phyloP scores from a whole-genome alignment of 92 coral and sea anemone species.

The Epizoanthus illoricatus region DNA sequence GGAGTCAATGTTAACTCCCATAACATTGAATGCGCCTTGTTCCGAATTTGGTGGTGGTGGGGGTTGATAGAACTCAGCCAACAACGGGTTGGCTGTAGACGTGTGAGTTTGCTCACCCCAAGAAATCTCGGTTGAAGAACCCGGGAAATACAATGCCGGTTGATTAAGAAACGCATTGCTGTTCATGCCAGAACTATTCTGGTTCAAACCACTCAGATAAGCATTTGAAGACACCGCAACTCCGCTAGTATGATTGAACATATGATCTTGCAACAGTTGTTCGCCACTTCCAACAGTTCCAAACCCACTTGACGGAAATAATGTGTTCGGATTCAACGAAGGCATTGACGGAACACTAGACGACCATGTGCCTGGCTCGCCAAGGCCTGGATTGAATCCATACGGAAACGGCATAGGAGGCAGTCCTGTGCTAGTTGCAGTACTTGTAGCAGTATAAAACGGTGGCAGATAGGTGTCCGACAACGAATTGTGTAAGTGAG shows the following conservation, averaged over 20 bases:
- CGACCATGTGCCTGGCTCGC: slow-evolving; percentile 96
- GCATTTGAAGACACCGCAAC: slow-evolving; percentile 91
- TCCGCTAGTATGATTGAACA: slow-evolving; percentile 88
- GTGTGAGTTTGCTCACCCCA: slow-evolving; percentile 97
- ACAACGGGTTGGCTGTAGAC: slow-evolving; percentile 63
- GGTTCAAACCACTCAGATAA: slow-evolving; percentile 85
- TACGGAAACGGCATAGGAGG: slow-evolving; percentile 99
- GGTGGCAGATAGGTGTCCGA: slow-evolving; percentile 93
- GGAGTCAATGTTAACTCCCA: slow-evolving; percentile 76
- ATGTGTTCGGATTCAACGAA: slow-evolving; percentile 77
- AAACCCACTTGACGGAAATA: slow-evolving; percentile 92
- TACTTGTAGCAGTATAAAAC: slow-evolving; percentile 80
- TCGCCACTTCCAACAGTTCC: slow-evolving; percentile 83
- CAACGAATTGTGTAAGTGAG: slow-evolving; percentile 71
- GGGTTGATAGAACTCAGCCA: slow-evolving; percentile 96
- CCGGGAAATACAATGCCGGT: slow-evolving; percentile 97
- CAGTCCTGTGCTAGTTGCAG: slow-evolving; percentile 83
- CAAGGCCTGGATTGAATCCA: slow-evolving; percentile 83
- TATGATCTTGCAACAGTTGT: slow-evolving; percentile 86
- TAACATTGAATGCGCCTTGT: slow-evolving; percentile 60
- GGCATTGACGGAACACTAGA: slow-evolving; percentile 78
- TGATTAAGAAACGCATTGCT: slow-evolving; percentile 77
- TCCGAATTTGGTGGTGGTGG: slow-evolving; percentile 89
- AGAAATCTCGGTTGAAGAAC: slow-evolving; percentile 93
- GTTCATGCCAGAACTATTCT: slow-evolving; percentile 70